Evolutionary conservation across 2,888 invertebrate genomes (phyloP).

Genomic region (Halictus ligatus): DNA sequence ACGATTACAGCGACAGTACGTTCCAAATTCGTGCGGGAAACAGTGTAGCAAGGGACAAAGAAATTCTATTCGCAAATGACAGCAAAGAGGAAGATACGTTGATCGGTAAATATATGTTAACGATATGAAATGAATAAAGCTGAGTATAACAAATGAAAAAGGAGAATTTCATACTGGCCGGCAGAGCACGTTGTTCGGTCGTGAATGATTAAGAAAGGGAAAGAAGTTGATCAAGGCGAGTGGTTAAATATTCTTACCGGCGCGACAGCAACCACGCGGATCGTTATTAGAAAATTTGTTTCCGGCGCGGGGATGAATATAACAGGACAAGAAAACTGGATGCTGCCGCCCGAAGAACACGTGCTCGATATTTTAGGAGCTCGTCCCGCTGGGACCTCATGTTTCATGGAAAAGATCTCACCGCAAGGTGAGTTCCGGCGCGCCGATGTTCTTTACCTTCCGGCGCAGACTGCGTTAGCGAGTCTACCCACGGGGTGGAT

Average conservation of each 20-base stretch:
- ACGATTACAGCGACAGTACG: neutral
- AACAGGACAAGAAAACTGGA: constrained; percentile 19
- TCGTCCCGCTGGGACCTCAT: constrained; percentile 58
- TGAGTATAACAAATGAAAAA: neutral
- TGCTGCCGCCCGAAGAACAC: constrained; percentile 5
- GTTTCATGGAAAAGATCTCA: constrained; percentile 64
- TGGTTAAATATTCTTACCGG: neutral
- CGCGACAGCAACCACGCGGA: too few species aligned
- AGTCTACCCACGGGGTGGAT: constrained; percentile 26
- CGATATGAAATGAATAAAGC: too few species aligned
- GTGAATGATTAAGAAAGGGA: neutral
- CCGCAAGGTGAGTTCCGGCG: constrained; percentile 62
- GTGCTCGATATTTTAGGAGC: constrained; percentile 48
- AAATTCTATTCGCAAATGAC: neutral
- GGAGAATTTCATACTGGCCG: neutral
- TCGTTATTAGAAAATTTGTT: constrained; percentile 9
- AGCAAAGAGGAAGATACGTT: too few species aligned
- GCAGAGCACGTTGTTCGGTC: neutral
- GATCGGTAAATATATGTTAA: too few species aligned
- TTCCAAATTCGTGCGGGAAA: neutral
- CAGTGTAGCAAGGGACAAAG: neutral
- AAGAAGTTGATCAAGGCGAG: neutral
- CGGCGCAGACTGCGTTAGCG: constrained; percentile 49
- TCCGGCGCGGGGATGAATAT: neutral
- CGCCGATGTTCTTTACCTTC: constrained; percentile 67